Evolutionary conservation across 1,140 invertebrate species (phyloP).

Genomic region (Papilio polytes): DNA sequence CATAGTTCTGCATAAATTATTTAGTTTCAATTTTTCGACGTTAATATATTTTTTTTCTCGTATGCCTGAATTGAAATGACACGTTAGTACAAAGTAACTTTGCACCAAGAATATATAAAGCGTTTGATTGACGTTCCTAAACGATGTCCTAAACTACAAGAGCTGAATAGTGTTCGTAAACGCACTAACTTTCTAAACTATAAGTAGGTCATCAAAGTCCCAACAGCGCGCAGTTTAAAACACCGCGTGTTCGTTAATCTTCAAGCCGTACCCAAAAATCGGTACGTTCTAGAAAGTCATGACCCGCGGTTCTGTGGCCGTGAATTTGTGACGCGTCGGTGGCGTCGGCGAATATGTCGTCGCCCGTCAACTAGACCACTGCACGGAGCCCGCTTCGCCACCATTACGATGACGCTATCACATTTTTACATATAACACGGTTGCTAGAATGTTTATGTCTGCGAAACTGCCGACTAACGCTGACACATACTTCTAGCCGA

Average conservation of each 20-base stretch:
- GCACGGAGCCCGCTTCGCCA: conserved; percentile 64
- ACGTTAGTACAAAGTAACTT: background rate
- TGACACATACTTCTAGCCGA: conserved; percentile 1
- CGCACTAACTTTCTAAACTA: conserved; percentile 12
- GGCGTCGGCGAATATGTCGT: conserved; percentile 65
- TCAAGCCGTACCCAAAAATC: conserved; percentile 35
- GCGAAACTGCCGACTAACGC: conserved; percentile 43
- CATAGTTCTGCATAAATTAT: too few relatives aligned
- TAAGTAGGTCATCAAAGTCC: conserved; percentile 21
- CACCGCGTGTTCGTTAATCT: conserved; percentile 52
- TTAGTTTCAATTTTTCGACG: too few relatives aligned
- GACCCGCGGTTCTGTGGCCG: conserved; percentile 41
- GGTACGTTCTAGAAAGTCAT: conserved; percentile 63
- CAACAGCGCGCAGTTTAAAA: conserved; percentile 41
- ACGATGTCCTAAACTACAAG: background rate
- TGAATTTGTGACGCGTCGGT: conserved; percentile 67
- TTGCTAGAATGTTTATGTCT: conserved; percentile 31
- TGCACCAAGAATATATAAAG: background rate
- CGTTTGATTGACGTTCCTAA: background rate
- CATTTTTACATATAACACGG: conserved; percentile 53
- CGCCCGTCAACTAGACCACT: conserved; percentile 63
- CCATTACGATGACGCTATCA: conserved; percentile 69
- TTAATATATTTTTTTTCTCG: too few relatives aligned
- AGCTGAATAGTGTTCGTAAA: background rate
- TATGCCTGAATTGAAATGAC: background rate